Percentiles rank a stretch among this genome's conserved stretches.
Conservation (phyloP, 2,888 invertebrate genomes). For the Diplazon laetatorius region DNA sequence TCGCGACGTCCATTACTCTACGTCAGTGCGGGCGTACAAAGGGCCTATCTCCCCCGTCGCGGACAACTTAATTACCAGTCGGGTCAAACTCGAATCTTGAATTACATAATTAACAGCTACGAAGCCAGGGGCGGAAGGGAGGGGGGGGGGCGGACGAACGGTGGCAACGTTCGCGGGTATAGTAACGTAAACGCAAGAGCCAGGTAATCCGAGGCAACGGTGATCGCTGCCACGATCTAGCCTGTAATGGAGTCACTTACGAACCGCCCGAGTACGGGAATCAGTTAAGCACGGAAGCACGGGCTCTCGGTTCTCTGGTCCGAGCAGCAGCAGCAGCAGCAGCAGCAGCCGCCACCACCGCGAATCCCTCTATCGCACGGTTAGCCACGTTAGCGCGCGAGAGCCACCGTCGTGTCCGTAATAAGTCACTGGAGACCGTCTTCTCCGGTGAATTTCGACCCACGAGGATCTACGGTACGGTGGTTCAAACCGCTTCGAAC, state of each 20-base stretch:
- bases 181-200: slow-evolving; percentile 45
- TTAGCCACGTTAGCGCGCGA: slow-evolving; percentile 10
- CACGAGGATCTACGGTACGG: background rate
- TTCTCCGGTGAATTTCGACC: background rate
- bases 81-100: slow-evolving; percentile 61
- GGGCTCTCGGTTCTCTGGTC: slow-evolving; percentile 12
- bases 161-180: slow-evolving; percentile 11
- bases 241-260: slow-evolving; percentile 56
- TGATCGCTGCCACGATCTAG: slow-evolving; percentile 46
- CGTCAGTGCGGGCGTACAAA: slow-evolving; percentile 51
- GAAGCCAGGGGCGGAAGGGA: too few relatives aligned
- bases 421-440: slow-evolving; percentile 45
- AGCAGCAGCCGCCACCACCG: too few relatives aligned
- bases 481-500: background rate
- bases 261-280: slow-evolving; percentile 41
- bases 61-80: slow-evolving; percentile 65
- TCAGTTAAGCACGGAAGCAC: slow-evolving; percentile 57
- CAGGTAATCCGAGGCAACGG: slow-evolving; percentile 27
- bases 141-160: too few relatives aligned
- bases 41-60: slow-evolving; percentile 59
- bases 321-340: too few relatives aligned
- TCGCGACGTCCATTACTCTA: slow-evolving; percentile 51
- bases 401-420: slow-evolving; percentile 37
- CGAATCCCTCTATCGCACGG: background rate
- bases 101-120: slow-evolving; percentile 65